Conservation (phyloP, 2,888 invertebrate genomes). For the Lumbricus terrestris region DNA sequence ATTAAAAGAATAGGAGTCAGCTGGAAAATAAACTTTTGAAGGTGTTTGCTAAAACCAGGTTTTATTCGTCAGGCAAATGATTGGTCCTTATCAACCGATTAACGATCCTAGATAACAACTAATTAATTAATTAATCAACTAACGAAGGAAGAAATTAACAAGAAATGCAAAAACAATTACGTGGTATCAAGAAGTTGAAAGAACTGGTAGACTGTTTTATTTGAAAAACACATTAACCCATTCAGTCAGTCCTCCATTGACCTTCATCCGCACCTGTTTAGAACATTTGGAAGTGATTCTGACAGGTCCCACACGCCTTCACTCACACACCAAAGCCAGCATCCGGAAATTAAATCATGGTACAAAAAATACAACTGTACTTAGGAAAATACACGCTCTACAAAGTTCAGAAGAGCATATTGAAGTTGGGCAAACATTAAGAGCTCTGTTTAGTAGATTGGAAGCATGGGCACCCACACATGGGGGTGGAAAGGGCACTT, state of each 20-base stretch:
- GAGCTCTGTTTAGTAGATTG: no score
- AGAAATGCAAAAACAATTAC: neutral
- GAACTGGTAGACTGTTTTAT: neutral
- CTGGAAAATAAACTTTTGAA: neutral
- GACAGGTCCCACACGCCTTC: neutral
- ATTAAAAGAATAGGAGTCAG: neutral
- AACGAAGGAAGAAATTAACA: conserved; percentile 3
- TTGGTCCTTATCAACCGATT: neutral
- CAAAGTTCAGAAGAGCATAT: no score
- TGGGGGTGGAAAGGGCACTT: no score
- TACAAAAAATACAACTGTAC: no score
- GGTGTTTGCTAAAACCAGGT: neutral
- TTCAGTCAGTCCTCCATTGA: no score
- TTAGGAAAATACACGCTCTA: no score
- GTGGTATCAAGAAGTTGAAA: no score
- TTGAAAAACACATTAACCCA: neutral
- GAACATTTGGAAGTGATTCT: neutral
- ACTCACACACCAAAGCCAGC: no score
- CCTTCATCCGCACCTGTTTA: neutral
- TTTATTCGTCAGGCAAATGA: neutral
- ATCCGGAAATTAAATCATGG: no score
- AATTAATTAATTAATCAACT: neutral
- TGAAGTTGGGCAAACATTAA: no score
- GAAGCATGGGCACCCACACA: no score
- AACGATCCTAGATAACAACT: neutral